phyloP scores from a whole-genome alignment of 1,140 invertebrate genomes.

The Epicauta chinensis region DNA sequence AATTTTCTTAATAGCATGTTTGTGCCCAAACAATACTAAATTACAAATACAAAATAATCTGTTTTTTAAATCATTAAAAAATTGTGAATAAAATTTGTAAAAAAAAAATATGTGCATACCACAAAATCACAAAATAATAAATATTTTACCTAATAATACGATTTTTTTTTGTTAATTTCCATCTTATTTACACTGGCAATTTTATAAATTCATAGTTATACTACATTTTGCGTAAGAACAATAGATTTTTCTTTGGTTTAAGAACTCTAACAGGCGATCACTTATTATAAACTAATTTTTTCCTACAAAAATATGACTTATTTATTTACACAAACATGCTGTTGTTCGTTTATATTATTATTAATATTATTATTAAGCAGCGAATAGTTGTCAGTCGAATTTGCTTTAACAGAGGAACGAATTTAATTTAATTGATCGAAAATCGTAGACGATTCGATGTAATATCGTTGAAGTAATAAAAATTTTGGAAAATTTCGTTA shows the following conservation, averaged over 20 bases:
- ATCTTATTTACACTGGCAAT: slow-evolving; percentile 21
- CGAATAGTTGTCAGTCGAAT: slow-evolving; percentile 25
- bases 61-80: not conserved
- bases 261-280: slow-evolving; percentile 20
- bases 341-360: not conserved
- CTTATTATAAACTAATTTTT: slow-evolving; percentile 20
- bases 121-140: slow-evolving; percentile 10
- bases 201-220: slow-evolving; percentile 20
- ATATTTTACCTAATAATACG: slow-evolving; percentile 15
- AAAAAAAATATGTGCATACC: not conserved
- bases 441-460: not conserved
- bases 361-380: slow-evolving; percentile 13
- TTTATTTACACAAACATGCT: slow-evolving; percentile 31
- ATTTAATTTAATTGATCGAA: not conserved
- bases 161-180: slow-evolving; percentile 9
- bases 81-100: not conserved
- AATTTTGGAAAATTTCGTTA: too few relatives aligned
- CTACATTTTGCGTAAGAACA: slow-evolving; percentile 14
- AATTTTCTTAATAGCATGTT: slow-evolving; percentile 31
- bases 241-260: slow-evolving; percentile 31
- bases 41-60: not conserved
- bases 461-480: too few relatives aligned
- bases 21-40: slow-evolving; percentile 28
- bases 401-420: slow-evolving; percentile 18
- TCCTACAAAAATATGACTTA: slow-evolving; percentile 29